Conservation (phyloP, 1,140 invertebrate species). For the Acromyrmex echinatior region DNA sequence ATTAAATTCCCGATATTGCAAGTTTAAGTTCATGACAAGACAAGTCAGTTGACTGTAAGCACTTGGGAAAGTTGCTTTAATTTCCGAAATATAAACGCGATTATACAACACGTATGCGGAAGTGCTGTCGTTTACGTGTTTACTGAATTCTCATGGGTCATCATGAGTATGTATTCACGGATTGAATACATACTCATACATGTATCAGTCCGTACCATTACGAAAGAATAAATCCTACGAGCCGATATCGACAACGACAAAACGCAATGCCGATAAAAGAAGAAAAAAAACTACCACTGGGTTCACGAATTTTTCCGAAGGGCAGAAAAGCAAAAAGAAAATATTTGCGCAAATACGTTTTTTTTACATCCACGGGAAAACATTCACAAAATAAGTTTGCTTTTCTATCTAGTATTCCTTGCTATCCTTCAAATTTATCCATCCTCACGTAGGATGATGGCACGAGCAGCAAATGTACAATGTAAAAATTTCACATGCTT, state of each 20-base stretch:
- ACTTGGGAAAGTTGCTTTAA: background rate
- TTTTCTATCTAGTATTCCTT: background rate
- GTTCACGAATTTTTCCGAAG: background rate
- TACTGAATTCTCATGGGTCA: background rate
- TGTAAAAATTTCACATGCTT: slow-evolving; percentile 9
- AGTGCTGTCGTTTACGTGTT: background rate
- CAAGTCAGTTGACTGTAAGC: background rate
- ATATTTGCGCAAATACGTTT: slow-evolving; percentile 7
- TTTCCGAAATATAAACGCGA: slow-evolving; percentile 17
- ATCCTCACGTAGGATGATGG: background rate
- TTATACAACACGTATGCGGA: background rate
- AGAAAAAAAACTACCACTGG: background rate
- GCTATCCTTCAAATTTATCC: background rate
- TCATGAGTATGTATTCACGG: background rate
- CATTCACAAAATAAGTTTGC: slow-evolving; percentile 6
- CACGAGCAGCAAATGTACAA: background rate
- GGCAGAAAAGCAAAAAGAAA: background rate
- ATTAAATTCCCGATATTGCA: background rate
- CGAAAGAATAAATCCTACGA: slow-evolving; percentile 56
- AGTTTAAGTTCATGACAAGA: background rate
- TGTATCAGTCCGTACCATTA: slow-evolving; percentile 41
- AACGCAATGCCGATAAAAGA: slow-evolving; percentile 1
- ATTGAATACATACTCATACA: background rate
- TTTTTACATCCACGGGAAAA: background rate
- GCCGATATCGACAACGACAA: slow-evolving; percentile 40